Evolutionary conservation across 2,888 invertebrate species (phyloP).

Genomic region (Quadroppia sp.): DNA sequence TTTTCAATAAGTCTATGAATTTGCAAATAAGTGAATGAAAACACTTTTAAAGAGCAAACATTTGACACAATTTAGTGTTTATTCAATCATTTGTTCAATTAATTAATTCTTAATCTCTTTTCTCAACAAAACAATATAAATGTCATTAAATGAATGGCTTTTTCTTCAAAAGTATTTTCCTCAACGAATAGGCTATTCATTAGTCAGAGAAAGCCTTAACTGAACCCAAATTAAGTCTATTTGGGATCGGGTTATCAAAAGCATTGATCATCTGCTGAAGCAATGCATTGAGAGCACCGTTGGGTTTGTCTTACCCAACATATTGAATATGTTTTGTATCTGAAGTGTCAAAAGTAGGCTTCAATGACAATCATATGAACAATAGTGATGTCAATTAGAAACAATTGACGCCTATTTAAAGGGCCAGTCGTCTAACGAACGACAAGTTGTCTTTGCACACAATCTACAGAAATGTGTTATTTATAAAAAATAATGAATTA

Average conservation of each 20-base stretch:
- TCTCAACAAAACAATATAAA: neutral
- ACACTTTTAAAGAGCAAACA: too few species aligned
- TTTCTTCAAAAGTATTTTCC: too few species aligned
- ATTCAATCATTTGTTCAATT: too few species aligned
- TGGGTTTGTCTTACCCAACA: neutral
- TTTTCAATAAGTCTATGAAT: too few species aligned
- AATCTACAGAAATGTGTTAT: neutral
- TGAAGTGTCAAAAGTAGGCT: neutral
- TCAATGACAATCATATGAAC: neutral
- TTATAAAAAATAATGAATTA: neutral
- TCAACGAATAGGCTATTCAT: neutral
- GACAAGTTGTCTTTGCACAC: neutral
- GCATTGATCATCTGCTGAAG: constrained; percentile 20
- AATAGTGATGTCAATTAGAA: neutral
- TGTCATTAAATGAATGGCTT: neutral
- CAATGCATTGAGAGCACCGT: neutral
- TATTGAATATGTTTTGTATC: neutral
- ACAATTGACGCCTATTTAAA: too few species aligned
- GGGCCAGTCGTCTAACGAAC: neutral
- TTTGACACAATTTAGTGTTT: too few species aligned
- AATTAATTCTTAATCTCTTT: neutral
- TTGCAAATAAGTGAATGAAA: too few species aligned
- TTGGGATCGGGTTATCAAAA: neutral
- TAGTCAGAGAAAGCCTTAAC: neutral
- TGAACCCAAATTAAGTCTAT: constrained; percentile 19